Percentiles rank a stretch among this genome's conserved stretches.
Conservation (phyloP, 2,113 vertebrate species). For the Zootoca vivipara region DNA sequence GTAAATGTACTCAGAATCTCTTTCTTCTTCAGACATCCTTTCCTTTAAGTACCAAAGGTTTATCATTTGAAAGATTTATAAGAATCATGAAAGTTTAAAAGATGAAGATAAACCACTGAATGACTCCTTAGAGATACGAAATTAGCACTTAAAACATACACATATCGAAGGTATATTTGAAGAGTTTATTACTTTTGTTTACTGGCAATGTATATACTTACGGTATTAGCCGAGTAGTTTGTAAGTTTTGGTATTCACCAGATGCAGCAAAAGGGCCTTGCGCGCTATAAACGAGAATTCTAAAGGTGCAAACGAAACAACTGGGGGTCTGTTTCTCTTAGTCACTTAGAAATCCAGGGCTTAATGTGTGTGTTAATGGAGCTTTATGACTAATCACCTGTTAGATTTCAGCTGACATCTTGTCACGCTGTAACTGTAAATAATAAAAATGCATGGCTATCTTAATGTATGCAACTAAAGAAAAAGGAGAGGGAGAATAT, state of each 20-base stretch:
- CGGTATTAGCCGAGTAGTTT: slow-evolving; percentile 20
- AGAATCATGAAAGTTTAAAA: slow-evolving; percentile 47
- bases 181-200: slow-evolving; percentile 42
- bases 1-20: slow-evolving; percentile 3
- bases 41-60: slow-evolving; percentile 45
- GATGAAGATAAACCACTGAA: slow-evolving; percentile 42
- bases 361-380: slow-evolving; percentile 60
- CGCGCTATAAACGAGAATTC: slow-evolving; percentile 40
- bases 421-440: slow-evolving; percentile 73
- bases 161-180: slow-evolving; percentile 30
- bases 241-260: slow-evolving; percentile 43
- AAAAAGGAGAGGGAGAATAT: slow-evolving; percentile 60
- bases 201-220: slow-evolving; percentile 5
- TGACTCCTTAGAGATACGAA: slow-evolving; percentile 36
- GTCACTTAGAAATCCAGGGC: slow-evolving; percentile 52
- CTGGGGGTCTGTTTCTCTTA: slow-evolving; percentile 38
- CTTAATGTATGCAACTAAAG: slow-evolving; percentile 47
- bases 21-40: slow-evolving; percentile 37
- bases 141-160: slow-evolving; percentile 42
- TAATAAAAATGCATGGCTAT: slow-evolving; percentile 65
- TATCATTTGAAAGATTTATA: slow-evolving; percentile 30
- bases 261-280: background rate
- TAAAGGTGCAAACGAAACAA: slow-evolving; percentile 38
- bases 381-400: slow-evolving; percentile 73
- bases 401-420: slow-evolving; percentile 71